Conservation (phyloP, 2,113 vertebrate genomes). For the Etia nguti region DNA sequence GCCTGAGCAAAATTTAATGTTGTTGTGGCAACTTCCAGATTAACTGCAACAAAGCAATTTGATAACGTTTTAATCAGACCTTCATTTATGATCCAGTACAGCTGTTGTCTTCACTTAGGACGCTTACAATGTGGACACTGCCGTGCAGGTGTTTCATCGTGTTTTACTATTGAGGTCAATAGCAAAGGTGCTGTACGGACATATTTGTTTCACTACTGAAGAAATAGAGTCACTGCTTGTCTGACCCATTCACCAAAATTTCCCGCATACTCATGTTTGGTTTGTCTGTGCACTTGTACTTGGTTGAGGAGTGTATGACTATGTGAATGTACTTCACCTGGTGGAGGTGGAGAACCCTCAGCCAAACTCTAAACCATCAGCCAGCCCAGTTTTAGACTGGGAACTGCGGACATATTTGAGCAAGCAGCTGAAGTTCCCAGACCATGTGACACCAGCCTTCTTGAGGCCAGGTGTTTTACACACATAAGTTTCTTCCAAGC, state of each 20-base stretch:
- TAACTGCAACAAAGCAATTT: neutral
- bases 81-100: neutral
- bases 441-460: neutral
- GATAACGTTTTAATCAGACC: neutral
- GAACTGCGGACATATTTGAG: neutral
- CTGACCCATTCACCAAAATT: neutral
- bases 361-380: neutral
- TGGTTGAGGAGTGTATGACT: neutral
- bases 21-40: neutral
- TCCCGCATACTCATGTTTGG: neutral
- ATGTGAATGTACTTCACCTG: neutral
- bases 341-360: neutral
- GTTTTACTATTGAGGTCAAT: neutral
- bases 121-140: neutral
- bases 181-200: neutral
- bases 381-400: neutral
- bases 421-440: neutral
- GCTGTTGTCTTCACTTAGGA: neutral
- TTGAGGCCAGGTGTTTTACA: neutral
- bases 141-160: neutral
- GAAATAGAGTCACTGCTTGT: neutral
- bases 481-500: neutral
- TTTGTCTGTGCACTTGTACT: neutral
- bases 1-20: neutral
- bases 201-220: neutral